These are phyloP conservation scores for Lanius ludovicianus DNA, from an alignment of 2,113 vertebrate genomes.

Conservation along the genomic window DNA sequence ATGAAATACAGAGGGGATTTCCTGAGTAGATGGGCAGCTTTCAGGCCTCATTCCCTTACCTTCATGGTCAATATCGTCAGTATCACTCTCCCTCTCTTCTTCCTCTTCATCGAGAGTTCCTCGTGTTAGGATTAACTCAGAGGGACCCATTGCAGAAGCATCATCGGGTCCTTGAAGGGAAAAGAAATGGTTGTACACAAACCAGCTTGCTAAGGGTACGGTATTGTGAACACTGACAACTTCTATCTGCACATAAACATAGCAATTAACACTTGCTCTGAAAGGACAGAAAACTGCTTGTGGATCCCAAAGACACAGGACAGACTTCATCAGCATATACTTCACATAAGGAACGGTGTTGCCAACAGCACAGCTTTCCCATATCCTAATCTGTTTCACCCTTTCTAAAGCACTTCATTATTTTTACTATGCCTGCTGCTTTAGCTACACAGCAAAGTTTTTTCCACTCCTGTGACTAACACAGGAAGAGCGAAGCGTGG, in stretches of 20 bases:
- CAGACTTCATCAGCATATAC: background rate
- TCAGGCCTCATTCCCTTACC: constrained; percentile 70
- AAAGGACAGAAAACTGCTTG: background rate
- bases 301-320: background rate
- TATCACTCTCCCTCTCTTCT: constrained; percentile 84
- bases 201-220: background rate
- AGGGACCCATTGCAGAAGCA: constrained; percentile 75
- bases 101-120: constrained; percentile 81
- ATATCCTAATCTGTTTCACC: background rate
- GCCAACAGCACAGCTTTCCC: background rate
- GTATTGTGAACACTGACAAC: background rate
- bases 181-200: background rate
- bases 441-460: background rate
- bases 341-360: background rate
- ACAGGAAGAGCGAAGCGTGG: background rate
- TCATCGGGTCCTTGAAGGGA: constrained; percentile 26
- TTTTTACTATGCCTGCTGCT: background rate
- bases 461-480: background rate
- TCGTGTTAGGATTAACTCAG: constrained; percentile 89
- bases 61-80: constrained; percentile 91
- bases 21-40: background rate
- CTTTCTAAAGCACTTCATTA: background rate
- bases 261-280: background rate
- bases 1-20: background rate
- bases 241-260: background rate